Conservation (phyloP, 2,113 vertebrate genomes). For the Enhydra lutris region DNA sequence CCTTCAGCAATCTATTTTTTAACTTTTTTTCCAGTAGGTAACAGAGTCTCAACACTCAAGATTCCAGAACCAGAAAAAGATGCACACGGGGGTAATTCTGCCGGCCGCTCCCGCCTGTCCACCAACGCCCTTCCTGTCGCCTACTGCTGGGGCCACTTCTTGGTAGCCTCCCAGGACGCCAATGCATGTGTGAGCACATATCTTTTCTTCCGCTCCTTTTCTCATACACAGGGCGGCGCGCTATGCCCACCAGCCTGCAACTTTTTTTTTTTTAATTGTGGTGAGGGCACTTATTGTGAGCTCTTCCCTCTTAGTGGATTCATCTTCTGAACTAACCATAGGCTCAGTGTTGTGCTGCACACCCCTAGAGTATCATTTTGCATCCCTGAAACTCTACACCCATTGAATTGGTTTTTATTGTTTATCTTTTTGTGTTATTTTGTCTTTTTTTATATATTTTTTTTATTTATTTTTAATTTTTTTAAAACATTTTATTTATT, state of each 20-base stretch:
- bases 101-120: no score
- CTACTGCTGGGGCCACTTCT: no score
- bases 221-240: neutral
- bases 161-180: neutral
- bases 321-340: neutral
- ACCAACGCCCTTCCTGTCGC: neutral
- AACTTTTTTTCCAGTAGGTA: constrained; percentile 35
- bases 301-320: neutral
- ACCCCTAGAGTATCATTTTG: neutral
- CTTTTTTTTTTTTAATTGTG: neutral
- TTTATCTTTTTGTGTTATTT: neutral
- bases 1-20: neutral
- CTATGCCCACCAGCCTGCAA: neutral
- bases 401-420: neutral
- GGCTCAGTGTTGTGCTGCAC: neutral
- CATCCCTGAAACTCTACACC: neutral
- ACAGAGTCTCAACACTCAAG: neutral
- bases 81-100: neutral
- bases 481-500: no score
- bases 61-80: neutral
- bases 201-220: neutral
- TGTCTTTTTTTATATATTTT: no score
- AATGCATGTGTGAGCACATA: neutral
- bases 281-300: neutral
- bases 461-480: no score